These are phyloP conservation scores for Anniella stebbinsi DNA, from an alignment of 2,797 vertebrate species.

Conservation along the genomic window DNA sequence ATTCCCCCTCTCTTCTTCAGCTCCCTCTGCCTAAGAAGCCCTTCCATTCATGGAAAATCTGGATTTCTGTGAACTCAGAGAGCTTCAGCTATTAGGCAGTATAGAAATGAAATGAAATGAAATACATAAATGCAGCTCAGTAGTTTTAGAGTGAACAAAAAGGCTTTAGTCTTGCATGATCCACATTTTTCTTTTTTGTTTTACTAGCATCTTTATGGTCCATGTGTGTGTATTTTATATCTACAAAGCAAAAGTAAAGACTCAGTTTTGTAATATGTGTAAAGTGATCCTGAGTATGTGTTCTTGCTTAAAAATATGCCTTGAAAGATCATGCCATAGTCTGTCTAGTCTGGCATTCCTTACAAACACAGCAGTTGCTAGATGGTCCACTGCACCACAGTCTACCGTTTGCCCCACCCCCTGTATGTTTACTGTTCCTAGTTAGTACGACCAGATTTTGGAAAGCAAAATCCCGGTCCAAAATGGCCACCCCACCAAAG, in stretches of 20 bases:
- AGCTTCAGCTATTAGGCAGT: too few relatives aligned
- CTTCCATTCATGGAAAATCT: neutral
- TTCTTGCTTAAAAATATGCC: neutral
- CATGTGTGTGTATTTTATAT: neutral
- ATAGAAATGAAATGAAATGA: too few relatives aligned
- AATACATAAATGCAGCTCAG: neutral
- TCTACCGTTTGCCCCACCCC: neutral
- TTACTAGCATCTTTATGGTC: neutral
- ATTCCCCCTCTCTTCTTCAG: neutral
- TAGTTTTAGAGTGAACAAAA: neutral
- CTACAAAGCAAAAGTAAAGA: neutral
- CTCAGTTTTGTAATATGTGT: neutral
- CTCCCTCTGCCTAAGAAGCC: neutral
- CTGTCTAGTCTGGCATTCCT: neutral
- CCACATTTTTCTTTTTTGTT: neutral
- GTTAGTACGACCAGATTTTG: too few relatives aligned
- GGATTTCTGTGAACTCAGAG: too few relatives aligned
- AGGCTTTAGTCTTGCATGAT: too few relatives aligned
- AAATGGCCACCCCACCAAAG: too few relatives aligned
- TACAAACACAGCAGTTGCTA: neutral
- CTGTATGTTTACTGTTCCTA: neutral
- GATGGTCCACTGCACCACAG: neutral
- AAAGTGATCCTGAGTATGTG: neutral
- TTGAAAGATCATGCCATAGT: too few relatives aligned
- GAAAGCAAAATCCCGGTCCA: too few relatives aligned